Conservation (phyloP, 2,113 vertebrate genomes). For the Rattus rattus region DNA sequence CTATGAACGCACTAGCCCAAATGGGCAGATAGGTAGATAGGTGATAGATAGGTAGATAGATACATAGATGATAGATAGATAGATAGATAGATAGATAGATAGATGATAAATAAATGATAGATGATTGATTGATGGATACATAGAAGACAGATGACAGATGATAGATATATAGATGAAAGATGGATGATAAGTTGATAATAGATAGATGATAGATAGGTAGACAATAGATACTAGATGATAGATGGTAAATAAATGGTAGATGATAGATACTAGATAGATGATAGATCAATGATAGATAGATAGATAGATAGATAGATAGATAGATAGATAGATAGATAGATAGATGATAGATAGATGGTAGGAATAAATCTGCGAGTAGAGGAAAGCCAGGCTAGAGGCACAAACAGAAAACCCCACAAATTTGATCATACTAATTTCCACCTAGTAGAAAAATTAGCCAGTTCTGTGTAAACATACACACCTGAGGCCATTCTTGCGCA, state of each 20-base stretch:
- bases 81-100: background rate
- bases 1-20: background rate
- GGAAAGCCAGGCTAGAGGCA: background rate
- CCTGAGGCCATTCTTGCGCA: background rate
- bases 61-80: background rate
- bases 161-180: background rate
- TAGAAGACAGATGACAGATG: background rate
- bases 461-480: background rate
- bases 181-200: background rate
- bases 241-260: background rate
- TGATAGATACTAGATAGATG: too few species aligned
- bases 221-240: background rate
- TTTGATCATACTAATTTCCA: background rate
- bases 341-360: background rate
- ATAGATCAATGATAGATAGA: background rate
- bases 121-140: too few species aligned
- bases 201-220: background rate
- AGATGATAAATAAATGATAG: too few species aligned
- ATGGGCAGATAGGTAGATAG: background rate
- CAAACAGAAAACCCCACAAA: accelerated
- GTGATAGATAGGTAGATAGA: too few species aligned
- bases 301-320: background rate
- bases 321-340: background rate
- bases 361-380: background rate
- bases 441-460: background rate